Percentiles rank a stretch among this genome's conserved stretches.
These are phyloP conservation scores for Lingula anatina DNA, from an alignment of 2,888 invertebrate genomes.

Conservation along the genomic window DNA sequence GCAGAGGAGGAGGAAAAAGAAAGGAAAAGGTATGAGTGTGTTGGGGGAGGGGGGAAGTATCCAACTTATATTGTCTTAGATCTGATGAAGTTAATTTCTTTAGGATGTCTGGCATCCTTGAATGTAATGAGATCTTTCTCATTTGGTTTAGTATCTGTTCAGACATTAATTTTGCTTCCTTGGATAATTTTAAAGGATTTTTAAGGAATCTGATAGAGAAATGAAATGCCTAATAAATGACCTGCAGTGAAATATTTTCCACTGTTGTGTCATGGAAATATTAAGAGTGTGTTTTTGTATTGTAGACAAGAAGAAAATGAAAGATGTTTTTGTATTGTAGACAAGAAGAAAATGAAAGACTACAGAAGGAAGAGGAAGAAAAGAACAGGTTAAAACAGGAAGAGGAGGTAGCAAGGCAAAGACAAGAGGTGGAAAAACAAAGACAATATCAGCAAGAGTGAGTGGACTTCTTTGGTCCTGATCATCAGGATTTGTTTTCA, in stretches of 20 bases:
- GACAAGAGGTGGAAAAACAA: slow-evolving; percentile 40
- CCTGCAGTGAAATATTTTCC: no score
- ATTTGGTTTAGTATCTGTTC: no score
- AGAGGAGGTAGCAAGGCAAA: slow-evolving; percentile 41
- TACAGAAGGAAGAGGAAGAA: slow-evolving; percentile 45
- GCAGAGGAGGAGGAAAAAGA: slow-evolving; percentile 79
- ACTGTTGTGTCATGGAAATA: no score
- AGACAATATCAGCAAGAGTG: slow-evolving; percentile 45
- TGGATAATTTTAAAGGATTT: no score
- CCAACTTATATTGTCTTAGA: neutral
- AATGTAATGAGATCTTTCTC: no score
- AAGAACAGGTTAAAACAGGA: slow-evolving; percentile 24
- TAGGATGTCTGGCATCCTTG: no score
- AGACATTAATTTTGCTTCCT: no score
- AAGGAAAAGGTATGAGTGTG: slow-evolving; percentile 57
- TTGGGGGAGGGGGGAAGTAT: neutral
- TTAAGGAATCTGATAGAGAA: no score
- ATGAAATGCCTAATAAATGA: no score
- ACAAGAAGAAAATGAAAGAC: slow-evolving; percentile 63
- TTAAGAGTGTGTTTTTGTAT: no score
- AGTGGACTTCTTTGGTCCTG: slow-evolving; percentile 12
- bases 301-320: slow-evolving; percentile 66
- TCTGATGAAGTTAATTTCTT: no score
- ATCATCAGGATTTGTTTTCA: slow-evolving; percentile 67
- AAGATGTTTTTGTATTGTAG: no score